These are phyloP conservation scores for Antechinus stuartii DNA, from an alignment of 2,113 vertebrate species.

Conservation along the genomic window DNA sequence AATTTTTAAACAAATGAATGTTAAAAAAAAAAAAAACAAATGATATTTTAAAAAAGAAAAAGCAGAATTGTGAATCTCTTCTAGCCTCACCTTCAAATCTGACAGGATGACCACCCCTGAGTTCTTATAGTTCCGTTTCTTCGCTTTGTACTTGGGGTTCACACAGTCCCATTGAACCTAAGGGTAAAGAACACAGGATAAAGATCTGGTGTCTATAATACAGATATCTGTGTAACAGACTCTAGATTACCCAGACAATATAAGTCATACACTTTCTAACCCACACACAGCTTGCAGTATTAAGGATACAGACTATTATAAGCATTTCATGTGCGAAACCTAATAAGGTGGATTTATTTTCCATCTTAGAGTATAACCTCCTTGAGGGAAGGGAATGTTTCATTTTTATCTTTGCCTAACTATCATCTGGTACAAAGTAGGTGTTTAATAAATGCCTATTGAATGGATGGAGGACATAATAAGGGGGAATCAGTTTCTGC, in stretches of 20 bases:
- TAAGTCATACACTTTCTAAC: not conserved
- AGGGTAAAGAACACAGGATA: not conserved
- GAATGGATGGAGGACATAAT: not conserved
- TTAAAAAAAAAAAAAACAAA: not conserved
- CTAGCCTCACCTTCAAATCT: constrained; percentile 90
- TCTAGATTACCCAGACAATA: not conserved
- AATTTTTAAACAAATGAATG: not conserved
- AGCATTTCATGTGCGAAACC: not conserved
- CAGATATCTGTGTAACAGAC: not conserved
- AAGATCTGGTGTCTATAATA: not conserved
- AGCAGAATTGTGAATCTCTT: fast-evolving
- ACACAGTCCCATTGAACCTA: constrained; percentile 94
- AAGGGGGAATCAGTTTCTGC: not conserved
- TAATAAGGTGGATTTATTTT: not conserved
- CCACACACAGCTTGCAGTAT: not conserved
- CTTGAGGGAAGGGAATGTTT: not conserved
- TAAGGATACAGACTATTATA: not conserved
- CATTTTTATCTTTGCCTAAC: not conserved
- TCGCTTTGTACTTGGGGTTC: constrained; percentile 96
- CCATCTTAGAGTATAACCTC: not conserved
- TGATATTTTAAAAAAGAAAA: not conserved
- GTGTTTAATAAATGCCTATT: not conserved
- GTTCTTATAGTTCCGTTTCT: constrained; percentile 96
- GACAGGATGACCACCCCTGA: constrained; percentile 93
- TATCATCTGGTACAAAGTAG: not conserved